Percentiles rank a stretch among this genome's conserved stretches.
phyloP scores from a whole-genome alignment of 1,140 invertebrate genomes.

The Camponotus floridanus region DNA sequence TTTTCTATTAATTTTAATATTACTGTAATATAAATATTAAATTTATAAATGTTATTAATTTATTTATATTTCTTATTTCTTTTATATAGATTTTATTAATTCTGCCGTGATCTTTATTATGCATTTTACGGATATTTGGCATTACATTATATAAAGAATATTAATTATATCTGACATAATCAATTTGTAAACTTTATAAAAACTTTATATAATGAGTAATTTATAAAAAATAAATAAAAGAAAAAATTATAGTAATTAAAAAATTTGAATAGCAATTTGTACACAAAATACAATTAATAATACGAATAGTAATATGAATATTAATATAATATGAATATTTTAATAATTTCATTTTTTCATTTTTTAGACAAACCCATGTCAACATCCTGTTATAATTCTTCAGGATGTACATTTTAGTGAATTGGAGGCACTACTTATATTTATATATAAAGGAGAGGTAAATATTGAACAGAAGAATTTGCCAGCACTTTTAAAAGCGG shows the following conservation, averaged over 20 bases:
- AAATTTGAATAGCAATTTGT: neutral
- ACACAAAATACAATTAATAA: neutral
- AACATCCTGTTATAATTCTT: conserved; percentile 90
- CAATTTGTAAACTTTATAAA: neutral
- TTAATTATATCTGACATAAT: neutral
- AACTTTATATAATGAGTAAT: no score
- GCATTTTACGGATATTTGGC: neutral
- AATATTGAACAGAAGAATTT: conserved; percentile 90
- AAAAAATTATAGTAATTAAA: neutral
- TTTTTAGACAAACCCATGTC: conserved; percentile 89
- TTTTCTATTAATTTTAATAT: neutral
- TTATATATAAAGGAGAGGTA: conserved; percentile 90
- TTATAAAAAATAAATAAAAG: neutral
- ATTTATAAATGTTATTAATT: neutral
- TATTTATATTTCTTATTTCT: conserved; percentile 20
- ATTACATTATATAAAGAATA: neutral
- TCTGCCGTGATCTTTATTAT: neutral
- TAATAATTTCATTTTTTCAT: conserved; percentile 58
- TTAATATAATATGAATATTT: conserved; percentile 22
- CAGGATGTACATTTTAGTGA: conserved; percentile 89
- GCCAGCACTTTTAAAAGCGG: conserved; percentile 88
- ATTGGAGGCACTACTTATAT: conserved; percentile 88
- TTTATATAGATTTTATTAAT: neutral
- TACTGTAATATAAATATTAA: no score
- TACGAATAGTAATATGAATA: neutral